Evolutionary conservation across 2,797 vertebrate genomes (phyloP).

Genomic region (Sebastes glaucus): DNA sequence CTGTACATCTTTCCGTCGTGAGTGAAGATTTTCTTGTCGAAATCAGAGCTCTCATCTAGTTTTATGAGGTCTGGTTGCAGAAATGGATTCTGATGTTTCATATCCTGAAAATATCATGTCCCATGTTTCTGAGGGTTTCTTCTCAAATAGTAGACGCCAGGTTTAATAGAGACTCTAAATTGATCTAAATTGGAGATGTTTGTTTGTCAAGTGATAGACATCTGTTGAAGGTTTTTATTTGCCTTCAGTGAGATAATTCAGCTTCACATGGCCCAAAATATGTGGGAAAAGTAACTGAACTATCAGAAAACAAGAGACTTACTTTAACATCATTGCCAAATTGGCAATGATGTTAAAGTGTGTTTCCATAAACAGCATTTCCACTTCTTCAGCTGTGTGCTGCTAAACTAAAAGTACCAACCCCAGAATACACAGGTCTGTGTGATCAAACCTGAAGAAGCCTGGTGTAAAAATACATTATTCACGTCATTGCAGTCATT

Average conservation of each 20-base stretch:
- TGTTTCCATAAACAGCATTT: background rate
- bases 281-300: background rate
- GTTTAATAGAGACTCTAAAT: background rate
- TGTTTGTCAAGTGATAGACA: background rate
- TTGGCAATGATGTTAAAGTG: background rate
- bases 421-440: background rate
- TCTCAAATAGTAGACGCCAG: background rate
- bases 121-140: background rate
- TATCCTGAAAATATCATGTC: background rate
- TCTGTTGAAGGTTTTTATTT: background rate
- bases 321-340: background rate
- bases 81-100: background rate
- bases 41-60: background rate
- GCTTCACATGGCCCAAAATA: background rate
- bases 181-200: background rate
- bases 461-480: constrained; percentile 31
- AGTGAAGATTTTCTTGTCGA: background rate
- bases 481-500: constrained; percentile 28
- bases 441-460: background rate
- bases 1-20: too few species aligned
- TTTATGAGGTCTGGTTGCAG: background rate
- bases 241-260: background rate
- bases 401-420: background rate
- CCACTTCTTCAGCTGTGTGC: background rate
- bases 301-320: background rate